Conservation (phyloP, 2,888 invertebrate genomes). For the Charanyca ferruginea region DNA sequence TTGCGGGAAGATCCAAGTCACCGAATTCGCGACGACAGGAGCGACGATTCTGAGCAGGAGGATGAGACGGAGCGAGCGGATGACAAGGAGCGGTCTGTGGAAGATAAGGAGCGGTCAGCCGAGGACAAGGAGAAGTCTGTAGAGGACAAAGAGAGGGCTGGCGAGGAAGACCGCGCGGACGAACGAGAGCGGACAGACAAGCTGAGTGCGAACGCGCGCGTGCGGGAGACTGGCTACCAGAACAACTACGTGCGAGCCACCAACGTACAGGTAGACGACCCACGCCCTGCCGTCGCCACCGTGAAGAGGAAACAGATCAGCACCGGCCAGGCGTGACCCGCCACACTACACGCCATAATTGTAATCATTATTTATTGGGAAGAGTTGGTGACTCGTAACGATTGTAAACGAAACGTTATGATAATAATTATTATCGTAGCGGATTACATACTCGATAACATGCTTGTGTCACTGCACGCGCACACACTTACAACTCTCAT, state of each 20-base stretch:
- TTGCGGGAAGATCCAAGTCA: constrained; percentile 77
- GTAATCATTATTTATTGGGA: constrained; percentile 82
- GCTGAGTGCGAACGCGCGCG: constrained; percentile 80
- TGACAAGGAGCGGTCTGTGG: constrained; percentile 61
- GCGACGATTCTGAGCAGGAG: constrained; percentile 54
- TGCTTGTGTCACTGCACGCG: background rate
- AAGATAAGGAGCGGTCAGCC: constrained; percentile 62
- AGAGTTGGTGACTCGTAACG: constrained; percentile 47
- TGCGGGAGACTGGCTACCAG: constrained; percentile 79
- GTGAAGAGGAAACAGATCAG: constrained; percentile 65
- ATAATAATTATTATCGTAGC: constrained; percentile 39
- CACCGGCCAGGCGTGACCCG: constrained; percentile 62
- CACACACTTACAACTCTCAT: constrained; percentile 2
- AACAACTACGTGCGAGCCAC: constrained; percentile 82
- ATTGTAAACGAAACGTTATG: constrained; percentile 45
- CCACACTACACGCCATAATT: constrained; percentile 80
- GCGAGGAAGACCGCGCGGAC: constrained; percentile 67
- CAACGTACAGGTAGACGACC: constrained; percentile 81
- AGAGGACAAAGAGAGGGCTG: constrained; percentile 66
- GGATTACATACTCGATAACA: constrained; percentile 21
- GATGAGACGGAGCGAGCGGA: constrained; percentile 56
- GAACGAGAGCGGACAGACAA: constrained; percentile 69
- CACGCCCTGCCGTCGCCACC: constrained; percentile 63
- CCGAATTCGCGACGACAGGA: constrained; percentile 68
- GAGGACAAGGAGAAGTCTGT: constrained; percentile 65